Percentiles rank a stretch among this genome's conserved stretches.
phyloP scores from a whole-genome alignment of 2,888 invertebrate species.

The Sthenelais limicola region DNA sequence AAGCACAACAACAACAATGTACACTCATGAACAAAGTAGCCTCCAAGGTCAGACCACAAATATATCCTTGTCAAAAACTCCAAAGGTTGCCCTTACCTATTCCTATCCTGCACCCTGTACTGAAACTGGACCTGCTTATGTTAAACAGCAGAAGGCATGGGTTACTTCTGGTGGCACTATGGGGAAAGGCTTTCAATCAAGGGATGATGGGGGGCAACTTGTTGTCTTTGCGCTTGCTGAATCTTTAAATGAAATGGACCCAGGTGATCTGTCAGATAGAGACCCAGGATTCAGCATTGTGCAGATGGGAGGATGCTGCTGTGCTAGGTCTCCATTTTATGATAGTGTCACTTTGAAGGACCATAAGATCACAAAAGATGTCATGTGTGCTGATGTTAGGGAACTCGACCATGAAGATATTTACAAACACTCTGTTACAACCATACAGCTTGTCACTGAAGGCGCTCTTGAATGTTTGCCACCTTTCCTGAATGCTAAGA shows the following conservation, averaged over 20 bases:
- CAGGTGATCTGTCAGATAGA: constrained; percentile 27
- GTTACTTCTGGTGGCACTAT: constrained; percentile 3
- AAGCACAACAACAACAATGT: too few relatives aligned
- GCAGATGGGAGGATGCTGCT: constrained; percentile 22
- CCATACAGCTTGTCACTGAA: constrained; percentile 21
- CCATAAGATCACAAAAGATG: constrained; percentile 8
- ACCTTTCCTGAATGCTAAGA: constrained; percentile 7
- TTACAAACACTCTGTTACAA: constrained; percentile 11
- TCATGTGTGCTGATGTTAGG: constrained; percentile 22
- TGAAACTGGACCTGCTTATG: constrained; percentile 18
- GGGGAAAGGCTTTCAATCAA: constrained; percentile 13
- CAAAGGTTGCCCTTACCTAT: too few relatives aligned
- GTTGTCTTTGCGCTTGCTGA: constrained; percentile 20
- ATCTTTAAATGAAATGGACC: neutral
- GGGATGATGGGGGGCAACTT: constrained; percentile 19
- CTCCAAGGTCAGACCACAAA: too few relatives aligned
- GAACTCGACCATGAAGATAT: constrained; percentile 27
- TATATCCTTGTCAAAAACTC: too few relatives aligned
- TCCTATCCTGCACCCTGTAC: constrained; percentile 31
- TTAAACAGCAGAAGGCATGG: neutral
- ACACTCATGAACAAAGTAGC: too few relatives aligned
- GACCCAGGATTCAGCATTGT: constrained; percentile 27
- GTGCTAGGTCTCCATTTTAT: constrained; percentile 35
- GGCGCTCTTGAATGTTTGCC: constrained; percentile 22
- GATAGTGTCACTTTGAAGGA: constrained; percentile 16